Percentiles rank a stretch among this genome's conserved stretches.
phyloP scores from a whole-genome alignment of 1,140 invertebrate genomes.

The Hylyphantes graminicola region DNA sequence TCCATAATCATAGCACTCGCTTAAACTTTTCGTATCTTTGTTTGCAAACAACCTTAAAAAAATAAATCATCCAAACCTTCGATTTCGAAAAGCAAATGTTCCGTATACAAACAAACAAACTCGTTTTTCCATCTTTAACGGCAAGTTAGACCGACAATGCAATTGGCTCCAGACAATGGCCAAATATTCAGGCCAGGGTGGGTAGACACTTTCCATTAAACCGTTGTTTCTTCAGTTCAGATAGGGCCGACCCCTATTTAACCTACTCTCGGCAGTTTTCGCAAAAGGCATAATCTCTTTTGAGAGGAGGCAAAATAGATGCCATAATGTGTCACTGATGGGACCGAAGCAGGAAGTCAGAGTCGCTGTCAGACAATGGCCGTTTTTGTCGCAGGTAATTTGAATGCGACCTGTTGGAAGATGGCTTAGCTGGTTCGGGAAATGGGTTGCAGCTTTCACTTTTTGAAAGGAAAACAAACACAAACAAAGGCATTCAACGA shows the following conservation, averaged over 20 bases:
- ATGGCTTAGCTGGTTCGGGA: too few relatives aligned
- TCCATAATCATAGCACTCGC: too few relatives aligned
- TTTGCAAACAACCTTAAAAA: too few relatives aligned
- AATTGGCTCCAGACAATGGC: conserved; percentile 1
- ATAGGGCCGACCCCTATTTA: conserved; percentile 15
- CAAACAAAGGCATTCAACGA: too few relatives aligned
- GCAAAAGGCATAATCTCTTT: conserved; percentile 30
- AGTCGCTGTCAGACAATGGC: conserved; percentile 18
- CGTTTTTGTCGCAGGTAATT: conserved; percentile 32
- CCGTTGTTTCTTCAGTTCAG: conserved; percentile 7
- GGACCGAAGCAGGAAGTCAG: conserved; percentile 19
- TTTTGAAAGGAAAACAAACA: too few relatives aligned
- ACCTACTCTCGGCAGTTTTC: conserved; percentile 23
- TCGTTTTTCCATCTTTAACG: too few relatives aligned
- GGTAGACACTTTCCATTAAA: conserved; percentile 21
- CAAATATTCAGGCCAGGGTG: conserved; percentile 24
- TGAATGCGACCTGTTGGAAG: conserved; percentile 1
- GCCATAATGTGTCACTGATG: conserved; percentile 34
- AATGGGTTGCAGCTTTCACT: too few relatives aligned
- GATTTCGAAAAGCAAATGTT: not conserved
- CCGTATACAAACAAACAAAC: too few relatives aligned
- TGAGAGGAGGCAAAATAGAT: conserved; percentile 10
- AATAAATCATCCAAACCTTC: not conserved
- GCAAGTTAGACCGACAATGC: not conserved
- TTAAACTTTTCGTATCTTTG: too few relatives aligned